These are phyloP conservation scores for Hetaerina titia DNA, from an alignment of 2,888 invertebrate genomes.

Conservation along the genomic window DNA sequence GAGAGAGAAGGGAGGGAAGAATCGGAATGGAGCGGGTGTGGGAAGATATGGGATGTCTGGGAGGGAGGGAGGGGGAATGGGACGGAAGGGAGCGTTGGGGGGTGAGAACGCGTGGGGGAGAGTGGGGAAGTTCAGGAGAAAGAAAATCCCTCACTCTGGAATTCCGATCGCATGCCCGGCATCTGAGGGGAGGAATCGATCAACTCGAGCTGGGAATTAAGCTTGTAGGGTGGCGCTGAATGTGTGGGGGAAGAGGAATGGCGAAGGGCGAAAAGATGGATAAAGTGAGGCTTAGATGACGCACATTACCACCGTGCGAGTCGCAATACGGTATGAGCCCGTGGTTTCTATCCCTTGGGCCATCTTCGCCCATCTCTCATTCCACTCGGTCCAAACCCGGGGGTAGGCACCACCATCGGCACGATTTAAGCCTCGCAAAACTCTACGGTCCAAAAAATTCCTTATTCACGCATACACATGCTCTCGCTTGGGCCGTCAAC, in stretches of 20 bases:
- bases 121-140: background rate
- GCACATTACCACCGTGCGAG: conserved; percentile 44
- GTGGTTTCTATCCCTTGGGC: background rate
- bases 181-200: conserved; percentile 64
- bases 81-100: background rate
- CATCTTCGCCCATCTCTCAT: background rate
- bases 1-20: background rate
- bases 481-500: background rate
- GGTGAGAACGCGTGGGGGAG: background rate
- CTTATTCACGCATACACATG: background rate
- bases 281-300: conserved; percentile 55
- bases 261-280: background rate
- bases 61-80: background rate
- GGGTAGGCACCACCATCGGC: background rate
- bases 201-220: conserved; percentile 49
- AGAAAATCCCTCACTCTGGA: conserved; percentile 67
- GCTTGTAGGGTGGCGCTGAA: background rate
- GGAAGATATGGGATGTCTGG: background rate
- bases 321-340: conserved; percentile 34
- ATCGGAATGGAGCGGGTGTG: background rate
- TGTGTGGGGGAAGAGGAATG: background rate
- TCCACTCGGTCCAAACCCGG: background rate
- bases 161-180: conserved; percentile 62
- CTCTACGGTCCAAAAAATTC: background rate
- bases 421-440: background rate